phyloP scores from a whole-genome alignment of 37 sponge, comb jelly and placozoan species.

The Aplysina aerophoba region DNA sequence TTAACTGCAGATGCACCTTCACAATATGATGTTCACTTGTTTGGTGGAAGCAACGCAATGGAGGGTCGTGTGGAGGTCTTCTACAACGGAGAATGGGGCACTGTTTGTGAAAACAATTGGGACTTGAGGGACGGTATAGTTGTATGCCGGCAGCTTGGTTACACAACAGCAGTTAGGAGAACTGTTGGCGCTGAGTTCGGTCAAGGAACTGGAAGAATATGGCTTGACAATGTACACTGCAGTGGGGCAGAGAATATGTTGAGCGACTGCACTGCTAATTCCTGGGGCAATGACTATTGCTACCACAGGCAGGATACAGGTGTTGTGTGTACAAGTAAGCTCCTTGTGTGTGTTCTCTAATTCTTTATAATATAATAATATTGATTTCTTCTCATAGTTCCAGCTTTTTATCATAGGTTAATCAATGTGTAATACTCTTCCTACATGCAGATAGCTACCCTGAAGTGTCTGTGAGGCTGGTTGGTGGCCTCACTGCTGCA shows the following conservation, averaged over 20 bases:
- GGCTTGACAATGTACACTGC: constrained; percentile 51
- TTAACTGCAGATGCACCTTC: no score
- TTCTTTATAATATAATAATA: no score
- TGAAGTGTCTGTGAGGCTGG: no score
- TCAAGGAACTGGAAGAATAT: constrained; percentile 35
- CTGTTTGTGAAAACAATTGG: constrained; percentile 64
- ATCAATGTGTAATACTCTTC: no score
- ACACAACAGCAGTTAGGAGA: constrained; percentile 28
- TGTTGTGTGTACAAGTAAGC: constrained; percentile 2
- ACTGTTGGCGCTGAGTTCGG: constrained; percentile 21
- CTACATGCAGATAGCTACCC: no score
- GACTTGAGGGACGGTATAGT: constrained; percentile 35
- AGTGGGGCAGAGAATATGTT: constrained; percentile 43
- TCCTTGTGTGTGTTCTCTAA: no score
- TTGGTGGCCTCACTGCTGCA: no score
- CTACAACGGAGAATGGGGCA: constrained; percentile 46
- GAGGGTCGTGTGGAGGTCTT: constrained; percentile 47
- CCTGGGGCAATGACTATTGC: constrained; percentile 42
- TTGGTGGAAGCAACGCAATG: not conserved
- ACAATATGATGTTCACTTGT: not conserved
- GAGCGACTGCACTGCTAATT: constrained; percentile 27
- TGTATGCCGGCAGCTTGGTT: constrained; percentile 60
- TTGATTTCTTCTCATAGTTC: no score
- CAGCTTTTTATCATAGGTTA: no score
- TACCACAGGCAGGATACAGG: constrained; percentile 51